Percentiles rank a stretch among this genome's conserved stretches.
Conservation (phyloP, 1,140 invertebrate genomes). For the Mercenaria mercenaria region DNA sequence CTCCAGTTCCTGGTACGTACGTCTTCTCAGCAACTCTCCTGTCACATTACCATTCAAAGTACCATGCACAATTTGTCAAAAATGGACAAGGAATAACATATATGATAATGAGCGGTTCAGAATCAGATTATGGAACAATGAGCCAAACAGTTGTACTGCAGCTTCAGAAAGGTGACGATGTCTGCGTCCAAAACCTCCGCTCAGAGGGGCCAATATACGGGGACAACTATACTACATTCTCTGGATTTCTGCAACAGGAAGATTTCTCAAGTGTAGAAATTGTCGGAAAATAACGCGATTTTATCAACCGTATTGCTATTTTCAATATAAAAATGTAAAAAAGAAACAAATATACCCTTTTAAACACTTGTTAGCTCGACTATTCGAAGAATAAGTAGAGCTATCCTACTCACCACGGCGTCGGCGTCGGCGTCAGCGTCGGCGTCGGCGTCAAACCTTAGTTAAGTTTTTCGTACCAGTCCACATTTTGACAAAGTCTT, state of each 20-base stretch:
- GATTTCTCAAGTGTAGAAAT: not conserved
- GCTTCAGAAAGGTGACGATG: not conserved
- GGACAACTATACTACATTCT: not conserved
- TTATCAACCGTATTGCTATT: too few species aligned
- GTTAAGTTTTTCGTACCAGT: too few species aligned
- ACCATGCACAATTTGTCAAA: not conserved
- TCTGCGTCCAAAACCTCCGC: not conserved
- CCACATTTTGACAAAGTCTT: too few species aligned
- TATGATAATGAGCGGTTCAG: not conserved
- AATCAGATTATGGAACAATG: not conserved
- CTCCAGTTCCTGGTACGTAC: conserved; percentile 15
- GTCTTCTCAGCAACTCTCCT: conserved; percentile 6
- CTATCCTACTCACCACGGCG: too few species aligned
- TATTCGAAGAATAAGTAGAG: too few species aligned
- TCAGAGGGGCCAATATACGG: not conserved
- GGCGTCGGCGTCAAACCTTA: too few species aligned
- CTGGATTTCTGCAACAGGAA: conserved; percentile 12
- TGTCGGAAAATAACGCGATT: not conserved
- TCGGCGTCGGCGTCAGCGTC: too few species aligned
- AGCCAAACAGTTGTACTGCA: not conserved
- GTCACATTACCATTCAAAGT: not conserved
- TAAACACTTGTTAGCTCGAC: too few species aligned
- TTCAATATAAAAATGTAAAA: too few species aligned
- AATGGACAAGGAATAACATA: not conserved
- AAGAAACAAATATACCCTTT: too few species aligned